These are phyloP conservation scores for Cheilosia urbana DNA, from an alignment of 2,888 invertebrate genomes.

Conservation along the genomic window DNA sequence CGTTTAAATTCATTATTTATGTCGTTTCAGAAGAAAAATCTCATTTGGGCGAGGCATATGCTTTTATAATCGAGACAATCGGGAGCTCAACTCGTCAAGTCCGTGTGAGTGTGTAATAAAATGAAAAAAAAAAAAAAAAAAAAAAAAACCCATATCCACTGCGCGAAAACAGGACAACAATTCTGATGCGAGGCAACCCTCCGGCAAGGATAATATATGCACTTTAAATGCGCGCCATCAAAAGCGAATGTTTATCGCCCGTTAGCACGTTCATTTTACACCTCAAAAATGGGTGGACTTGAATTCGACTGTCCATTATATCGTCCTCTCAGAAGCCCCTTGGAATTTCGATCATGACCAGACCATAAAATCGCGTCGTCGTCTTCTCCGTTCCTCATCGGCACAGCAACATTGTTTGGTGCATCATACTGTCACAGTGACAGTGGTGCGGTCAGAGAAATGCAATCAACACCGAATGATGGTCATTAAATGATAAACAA, in stretches of 20 bases:
- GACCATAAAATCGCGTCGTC: conserved; percentile 21
- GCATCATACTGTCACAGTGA: conserved; percentile 49
- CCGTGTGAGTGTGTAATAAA: conserved; percentile 4
- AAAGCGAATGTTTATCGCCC: conserved; percentile 70
- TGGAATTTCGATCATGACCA: conserved; percentile 64
- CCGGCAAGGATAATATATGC: conserved; percentile 63
- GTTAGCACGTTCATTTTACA: conserved; percentile 72
- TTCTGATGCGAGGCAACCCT: background rate
- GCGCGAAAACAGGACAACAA: conserved; percentile 21
- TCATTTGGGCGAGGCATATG: conserved; percentile 54
- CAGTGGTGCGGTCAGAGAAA: conserved; percentile 64
- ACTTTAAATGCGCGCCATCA: conserved; percentile 71
- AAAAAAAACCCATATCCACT: too few relatives aligned
- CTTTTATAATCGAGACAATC: conserved; percentile 54
- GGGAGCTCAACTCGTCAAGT: conserved; percentile 50
- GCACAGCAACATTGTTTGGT: conserved; percentile 45
- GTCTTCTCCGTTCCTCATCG: background rate
- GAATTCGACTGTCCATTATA: conserved; percentile 34
- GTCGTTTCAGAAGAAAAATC: conserved; percentile 15
- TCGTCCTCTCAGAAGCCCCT: conserved; percentile 48
- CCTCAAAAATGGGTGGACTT: conserved; percentile 55
- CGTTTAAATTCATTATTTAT: conserved; percentile 55
- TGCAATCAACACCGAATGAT: conserved; percentile 72
- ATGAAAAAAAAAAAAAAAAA: too few relatives aligned
- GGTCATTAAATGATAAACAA: conserved; percentile 72